Evolutionary conservation across 2,888 invertebrate species (phyloP).

Genomic region (Tineola bisselliella): DNA sequence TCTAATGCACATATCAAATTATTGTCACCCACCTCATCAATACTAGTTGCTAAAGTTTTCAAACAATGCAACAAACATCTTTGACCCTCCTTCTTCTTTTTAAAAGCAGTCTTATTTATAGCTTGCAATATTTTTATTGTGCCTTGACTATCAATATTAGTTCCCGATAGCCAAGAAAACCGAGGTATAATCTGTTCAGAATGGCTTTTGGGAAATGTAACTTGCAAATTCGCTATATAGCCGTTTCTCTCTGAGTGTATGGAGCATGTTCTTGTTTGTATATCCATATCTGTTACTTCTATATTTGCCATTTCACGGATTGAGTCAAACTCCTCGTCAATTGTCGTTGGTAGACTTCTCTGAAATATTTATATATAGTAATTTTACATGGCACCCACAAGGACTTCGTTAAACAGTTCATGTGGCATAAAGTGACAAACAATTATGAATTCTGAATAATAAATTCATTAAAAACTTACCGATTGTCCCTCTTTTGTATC

Average conservation of each 20-base stretch:
- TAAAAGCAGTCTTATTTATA: constrained; percentile 81
- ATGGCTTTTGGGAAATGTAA: constrained; percentile 68
- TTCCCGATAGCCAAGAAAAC: constrained; percentile 60
- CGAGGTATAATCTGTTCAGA: constrained; percentile 58
- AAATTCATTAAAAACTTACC: constrained; percentile 27
- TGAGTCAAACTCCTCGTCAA: constrained; percentile 62
- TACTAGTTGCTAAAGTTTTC: constrained; percentile 55
- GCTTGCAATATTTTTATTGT: constrained; percentile 82
- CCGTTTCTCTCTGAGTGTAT: constrained; percentile 66
- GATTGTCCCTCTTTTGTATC: constrained; percentile 50
- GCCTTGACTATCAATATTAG: constrained; percentile 74
- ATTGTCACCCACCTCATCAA: constrained; percentile 47
- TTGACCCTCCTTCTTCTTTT: constrained; percentile 84
- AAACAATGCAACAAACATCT: constrained; percentile 90
- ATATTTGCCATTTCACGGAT: constrained; percentile 62
- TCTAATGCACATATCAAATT: too few species aligned
- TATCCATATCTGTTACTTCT: constrained; percentile 68
- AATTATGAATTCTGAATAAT: background rate
- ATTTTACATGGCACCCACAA: too few species aligned
- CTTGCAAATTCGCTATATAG: constrained; percentile 63
- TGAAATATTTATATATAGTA: constrained; percentile 37
- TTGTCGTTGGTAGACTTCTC: constrained; percentile 39
- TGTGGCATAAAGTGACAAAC: too few species aligned
- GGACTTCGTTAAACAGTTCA: too few species aligned
- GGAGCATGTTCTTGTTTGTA: constrained; percentile 66